A percentile compares a stretch with the other conserved stretches of the same genome.
phyloP scores from a whole-genome alignment of 2,113 vertebrate genomes.

The Leucopsar rothschildi region DNA sequence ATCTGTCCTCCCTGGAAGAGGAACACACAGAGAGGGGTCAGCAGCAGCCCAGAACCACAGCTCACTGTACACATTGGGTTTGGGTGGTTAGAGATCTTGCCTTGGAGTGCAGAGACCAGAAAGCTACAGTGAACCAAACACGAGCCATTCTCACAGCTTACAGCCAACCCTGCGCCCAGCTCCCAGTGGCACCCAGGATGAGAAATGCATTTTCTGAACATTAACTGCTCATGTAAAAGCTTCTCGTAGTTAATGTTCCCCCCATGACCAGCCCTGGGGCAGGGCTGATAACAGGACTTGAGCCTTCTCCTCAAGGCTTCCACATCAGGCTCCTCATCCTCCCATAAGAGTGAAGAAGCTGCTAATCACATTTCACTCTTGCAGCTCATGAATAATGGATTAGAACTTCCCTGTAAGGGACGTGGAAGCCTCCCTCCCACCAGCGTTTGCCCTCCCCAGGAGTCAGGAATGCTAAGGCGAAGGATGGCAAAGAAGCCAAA shows the following conservation, averaged over 20 bases:
- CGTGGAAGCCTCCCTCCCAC: background rate
- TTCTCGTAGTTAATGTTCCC: background rate
- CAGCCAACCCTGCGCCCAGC: slow-evolving; percentile 36
- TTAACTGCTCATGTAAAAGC: background rate
- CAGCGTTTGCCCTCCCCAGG: background rate
- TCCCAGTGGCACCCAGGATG: background rate
- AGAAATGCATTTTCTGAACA: background rate
- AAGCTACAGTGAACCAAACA: slow-evolving; percentile 99
- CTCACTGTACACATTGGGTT: slow-evolving; percentile 88
- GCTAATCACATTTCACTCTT: background rate
- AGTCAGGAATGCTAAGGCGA: background rate
- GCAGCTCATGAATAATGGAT: background rate
- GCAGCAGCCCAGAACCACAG: slow-evolving; percentile 59
- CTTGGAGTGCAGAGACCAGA: slow-evolving; percentile 99
- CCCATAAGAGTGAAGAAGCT: background rate
- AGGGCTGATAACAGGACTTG: background rate
- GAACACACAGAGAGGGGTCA: slow-evolving; percentile 74
- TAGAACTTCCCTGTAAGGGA: background rate
- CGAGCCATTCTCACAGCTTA: slow-evolving; percentile 99
- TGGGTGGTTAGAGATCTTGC: slow-evolving; percentile 98
- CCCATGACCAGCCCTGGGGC: background rate
- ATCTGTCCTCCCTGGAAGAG: slow-evolving; percentile 92
- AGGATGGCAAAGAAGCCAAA: background rate
- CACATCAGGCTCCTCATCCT: background rate
- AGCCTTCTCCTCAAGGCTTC: background rate